phyloP scores from a whole-genome alignment of 2,888 invertebrate genomes.

The Epicampocera succincta region DNA sequence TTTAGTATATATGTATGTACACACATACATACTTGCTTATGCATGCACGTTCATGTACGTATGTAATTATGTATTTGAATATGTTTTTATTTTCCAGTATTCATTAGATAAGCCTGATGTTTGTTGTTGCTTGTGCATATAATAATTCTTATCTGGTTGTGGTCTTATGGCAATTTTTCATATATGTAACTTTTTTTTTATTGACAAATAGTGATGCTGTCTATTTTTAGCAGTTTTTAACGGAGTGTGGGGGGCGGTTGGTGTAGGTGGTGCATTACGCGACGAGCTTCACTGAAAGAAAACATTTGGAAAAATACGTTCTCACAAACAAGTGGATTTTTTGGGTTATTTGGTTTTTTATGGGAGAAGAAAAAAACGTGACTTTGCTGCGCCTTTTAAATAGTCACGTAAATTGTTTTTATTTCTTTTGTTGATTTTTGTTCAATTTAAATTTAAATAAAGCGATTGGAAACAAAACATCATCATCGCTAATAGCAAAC shows the following conservation, averaged over 20 bases:
- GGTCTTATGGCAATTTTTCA: conserved; percentile 33
- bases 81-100: conserved; percentile 36
- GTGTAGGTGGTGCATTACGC: conserved; percentile 5
- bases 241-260: conserved; percentile 6
- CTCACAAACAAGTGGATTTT: conserved; percentile 54
- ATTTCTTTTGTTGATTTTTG: conserved; percentile 39
- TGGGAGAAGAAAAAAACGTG: conserved; percentile 75
- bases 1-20: too few relatives aligned
- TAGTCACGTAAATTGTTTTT: conserved; percentile 77
- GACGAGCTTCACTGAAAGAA: background rate
- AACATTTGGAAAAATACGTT: conserved; percentile 26
- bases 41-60: conserved; percentile 31
- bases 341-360: conserved; percentile 26
- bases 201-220: conserved; percentile 30
- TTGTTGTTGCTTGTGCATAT: conserved; percentile 17
- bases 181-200: background rate
- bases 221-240: conserved; percentile 46
- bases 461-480: conserved; percentile 56
- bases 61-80: conserved; percentile 50
- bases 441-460: conserved; percentile 59
- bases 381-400: conserved; percentile 76
- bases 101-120: conserved; percentile 52
- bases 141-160: conserved; percentile 52
- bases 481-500: conserved; percentile 24
- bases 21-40: too few relatives aligned